Evolutionary conservation across 2,113 vertebrate species (phyloP), one percentile per base, ranked within the genome.

Genomic region (Epinephelus lanceolatus): DNA sequence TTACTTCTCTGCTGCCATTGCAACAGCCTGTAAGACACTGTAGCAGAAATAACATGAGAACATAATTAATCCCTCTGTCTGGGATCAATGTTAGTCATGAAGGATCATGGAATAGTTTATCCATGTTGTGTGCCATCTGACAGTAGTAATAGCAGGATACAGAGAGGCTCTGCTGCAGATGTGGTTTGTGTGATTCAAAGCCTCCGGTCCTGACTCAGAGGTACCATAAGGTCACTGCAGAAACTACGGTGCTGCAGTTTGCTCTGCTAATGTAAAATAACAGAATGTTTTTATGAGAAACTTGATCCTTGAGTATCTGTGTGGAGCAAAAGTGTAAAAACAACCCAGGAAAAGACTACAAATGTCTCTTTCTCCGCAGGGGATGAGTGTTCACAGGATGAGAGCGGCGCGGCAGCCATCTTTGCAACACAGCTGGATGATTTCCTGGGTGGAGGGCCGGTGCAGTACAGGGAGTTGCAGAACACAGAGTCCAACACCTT

Each of bases 391-490:
- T 96, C 96, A 4, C 97, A 98, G 89, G 98, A 99, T 71, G 98
- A 99, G 91, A 97, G 97, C 17, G 96, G 97, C 1, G 95, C 97
- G 0, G 97, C 95, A 0, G 98, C 98, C 69, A 98, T 99, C 86
- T 97, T 98, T 37, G 81, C 98, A 12, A 96, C 94, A 47, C 98
- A 99, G 87, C 93, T 99, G 96, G 98, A 99, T 61, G 97, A 98
- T 87, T 97, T 96, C 67, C 90, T 99, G 80, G 97, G 97, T 3
- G 98, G 98, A 14, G 94, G 95, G 2, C 98, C 98, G 0, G 96
- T 99, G 63, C 98, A 99, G 91, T 96, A 89, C 21, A 96, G 98
- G 89, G 98, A 99, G 93, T 89, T 98, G 83, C 98, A 99, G 94
- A 95, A 95, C 81, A 87, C 91, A 0, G 98, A 99, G 59, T 99